Base-by-base conservation (phyloP, 2,888 invertebrate genomes). In the Dermolepida albohirtum region DNA sequence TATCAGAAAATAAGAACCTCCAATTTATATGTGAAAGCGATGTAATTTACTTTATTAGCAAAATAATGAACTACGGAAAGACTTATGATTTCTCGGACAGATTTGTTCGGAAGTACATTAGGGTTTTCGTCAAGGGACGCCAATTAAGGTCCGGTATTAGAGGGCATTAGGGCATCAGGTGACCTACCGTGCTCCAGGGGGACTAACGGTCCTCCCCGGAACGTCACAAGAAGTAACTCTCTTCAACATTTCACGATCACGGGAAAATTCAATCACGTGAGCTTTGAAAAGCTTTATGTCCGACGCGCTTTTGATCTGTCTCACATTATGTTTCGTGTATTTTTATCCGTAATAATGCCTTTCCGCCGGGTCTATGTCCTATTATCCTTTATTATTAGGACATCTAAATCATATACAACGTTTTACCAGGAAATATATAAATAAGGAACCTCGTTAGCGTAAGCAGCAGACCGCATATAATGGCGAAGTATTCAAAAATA, bases 391-490 rank as follows among this genome's bases (percentile, higher is more conserved):
- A 76, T 76, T 77, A 44, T 17, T 16, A 76, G 76, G 73, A 74
- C 71, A 67, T 68, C 71, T 69, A 27, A 12, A 8, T 12, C 22
- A 5, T 27, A 12, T 29, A 59, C 11, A 40, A 12, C n/a, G 8
- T 44, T 59, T 29, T 59, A 59, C 44, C 59, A 27, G 27, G 44
- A 43, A 43, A 44, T 59, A 74, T 73, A 74, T 71, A 76, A 78
- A 78, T 77, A 76, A 76, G 77, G 72, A 64, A 70, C 74, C 74
- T 78, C 77, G 78, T 78, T 78, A 78, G 75, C 74, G 75, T 75
- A 78, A 76, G 77, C 74, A 75, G 70, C 75, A 74, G 74, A 77
- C 75, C 74, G 76, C 74, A 74, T 68, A 40, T 68, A 64, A 74
- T 59, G 44, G 7, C n/a, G 59, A 11, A 59, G 59, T 40, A 62